Evolutionary conservation across 35 echinoderm and acorn worm genomes (phyloP), one percentile per base, ranked within the genome.

Genomic region (Ophiothrix spiculata): DNA sequence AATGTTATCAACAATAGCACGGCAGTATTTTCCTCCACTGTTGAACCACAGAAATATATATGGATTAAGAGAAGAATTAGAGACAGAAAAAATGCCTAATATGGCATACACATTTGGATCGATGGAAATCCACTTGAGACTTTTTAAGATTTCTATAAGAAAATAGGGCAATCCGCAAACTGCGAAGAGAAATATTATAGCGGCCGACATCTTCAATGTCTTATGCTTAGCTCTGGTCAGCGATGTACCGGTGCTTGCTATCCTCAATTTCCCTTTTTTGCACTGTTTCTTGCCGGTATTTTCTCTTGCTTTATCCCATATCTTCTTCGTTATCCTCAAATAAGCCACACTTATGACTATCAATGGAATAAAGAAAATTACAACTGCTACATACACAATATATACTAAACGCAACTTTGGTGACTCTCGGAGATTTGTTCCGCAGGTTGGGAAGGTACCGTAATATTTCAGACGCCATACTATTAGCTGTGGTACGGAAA

Each of bases 41-140:
- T 93, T 99, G 79, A 99, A 99, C 82, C 86, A 86, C 19, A 99
- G 79, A 74, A 99, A 94, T 23, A 99, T 88, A 75, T 91, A 99
- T 0, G 92, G 96, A 87, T 99, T 99, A 8, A 90, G 75, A 0
- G 92, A 90, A 1, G 96, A 99, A 76, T 99, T 99, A 38, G 89
- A 88, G 12, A 90, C 92, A 19, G 96, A 92, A 35, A 99, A 94
- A n/a, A 99, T 94, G 2, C 92, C 96, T 6, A 99, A 88, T 28
- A 99, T 86, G 0, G 85, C 96, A 78, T 89, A 89, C 4, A 93
- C 36, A 31, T 84, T 76, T 23, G 63, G 49, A 41, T 94, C 84
- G 28, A 95, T 19, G 0, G 84, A 80, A 33, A 28, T 19, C 14
- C 74, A 78, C 0, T 87, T 75, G 23, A n/a, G 25, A 39, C 40